Evolutionary conservation across 2,888 invertebrate genomes (phyloP).

Genomic region (Limenitis camilla): DNA sequence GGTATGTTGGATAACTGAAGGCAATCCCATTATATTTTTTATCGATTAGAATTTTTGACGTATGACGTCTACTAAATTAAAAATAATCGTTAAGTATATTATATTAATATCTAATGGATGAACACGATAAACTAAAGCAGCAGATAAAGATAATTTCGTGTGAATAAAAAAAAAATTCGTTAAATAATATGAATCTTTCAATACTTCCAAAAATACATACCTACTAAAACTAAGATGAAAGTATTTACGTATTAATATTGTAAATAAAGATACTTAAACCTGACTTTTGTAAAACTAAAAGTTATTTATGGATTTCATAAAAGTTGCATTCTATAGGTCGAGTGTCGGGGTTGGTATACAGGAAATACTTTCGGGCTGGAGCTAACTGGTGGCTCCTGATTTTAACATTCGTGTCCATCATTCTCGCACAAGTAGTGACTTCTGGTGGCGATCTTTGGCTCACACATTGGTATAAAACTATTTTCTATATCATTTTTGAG

Average conservation of each 20-base stretch:
- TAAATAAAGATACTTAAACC: background rate
- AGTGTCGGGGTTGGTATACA: slow-evolving; percentile 76
- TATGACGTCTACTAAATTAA: too few relatives aligned
- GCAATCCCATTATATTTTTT: too few relatives aligned
- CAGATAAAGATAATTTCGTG: too few relatives aligned
- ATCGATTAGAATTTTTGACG: too few relatives aligned
- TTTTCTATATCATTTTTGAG: background rate
- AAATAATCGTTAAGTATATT: too few relatives aligned
- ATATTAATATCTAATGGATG: too few relatives aligned
- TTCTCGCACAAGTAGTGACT: slow-evolving; percentile 80
- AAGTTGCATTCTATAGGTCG: slow-evolving; percentile 41
- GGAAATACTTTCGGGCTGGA: slow-evolving; percentile 81
- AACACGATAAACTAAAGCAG: too few relatives aligned
- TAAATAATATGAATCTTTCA: background rate
- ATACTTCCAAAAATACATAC: too few relatives aligned
- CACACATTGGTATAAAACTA: slow-evolving; percentile 77
- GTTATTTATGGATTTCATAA: too few relatives aligned
- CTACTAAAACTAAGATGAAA: background rate
- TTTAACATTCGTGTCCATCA: slow-evolving; percentile 69
- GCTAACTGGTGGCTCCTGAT: slow-evolving; percentile 72
- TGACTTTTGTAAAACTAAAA: too few relatives aligned
- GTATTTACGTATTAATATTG: background rate
- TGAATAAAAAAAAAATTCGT: too few relatives aligned
- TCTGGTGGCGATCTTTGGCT: slow-evolving; percentile 86
- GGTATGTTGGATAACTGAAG: too few relatives aligned